These are phyloP conservation scores for Emesis russula DNA, from an alignment of 2,888 invertebrate genomes.

Conservation along the genomic window DNA sequence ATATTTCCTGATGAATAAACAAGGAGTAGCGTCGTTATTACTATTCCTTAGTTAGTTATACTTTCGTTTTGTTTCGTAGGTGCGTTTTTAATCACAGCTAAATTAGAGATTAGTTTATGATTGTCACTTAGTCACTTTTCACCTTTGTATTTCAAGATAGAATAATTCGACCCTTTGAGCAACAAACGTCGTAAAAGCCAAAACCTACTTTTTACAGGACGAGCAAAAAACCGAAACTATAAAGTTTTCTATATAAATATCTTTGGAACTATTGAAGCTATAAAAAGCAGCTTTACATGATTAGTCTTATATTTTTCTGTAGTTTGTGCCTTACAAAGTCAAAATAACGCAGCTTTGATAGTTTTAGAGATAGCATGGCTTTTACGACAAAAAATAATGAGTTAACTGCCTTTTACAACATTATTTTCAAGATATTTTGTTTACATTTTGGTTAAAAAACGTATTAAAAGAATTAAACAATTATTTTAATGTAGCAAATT, in stretches of 20 bases:
- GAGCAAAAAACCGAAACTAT: background rate
- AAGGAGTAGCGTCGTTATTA: no score
- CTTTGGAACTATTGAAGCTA: conserved; percentile 1
- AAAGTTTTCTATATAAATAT: conserved; percentile 1
- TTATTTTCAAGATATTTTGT: conserved; percentile 8
- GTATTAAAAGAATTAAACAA: conserved; percentile 1
- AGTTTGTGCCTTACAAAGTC: conserved; percentile 1
- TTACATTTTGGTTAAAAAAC: conserved; percentile 14
- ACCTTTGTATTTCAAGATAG: no score
- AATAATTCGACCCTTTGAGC: no score
- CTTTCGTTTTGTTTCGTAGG: no score
- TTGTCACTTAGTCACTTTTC: no score
- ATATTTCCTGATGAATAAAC: no score
- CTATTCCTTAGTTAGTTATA: no score
- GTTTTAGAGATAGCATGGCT: conserved; percentile 1
- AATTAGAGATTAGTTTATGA: no score
- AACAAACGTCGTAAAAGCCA: no score
- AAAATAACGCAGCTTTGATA: conserved; percentile 1
- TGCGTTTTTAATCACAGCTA: no score
- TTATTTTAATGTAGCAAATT: conserved; percentile 1
- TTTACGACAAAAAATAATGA: conserved; percentile 1
- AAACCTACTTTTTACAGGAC: no score
- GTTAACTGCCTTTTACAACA: conserved; percentile 17
- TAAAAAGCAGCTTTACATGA: conserved; percentile 1
- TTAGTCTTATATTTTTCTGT: conserved; percentile 1